Evolutionary conservation across 2,888 invertebrate species (phyloP).

Genomic region (Plutella xylostella): DNA sequence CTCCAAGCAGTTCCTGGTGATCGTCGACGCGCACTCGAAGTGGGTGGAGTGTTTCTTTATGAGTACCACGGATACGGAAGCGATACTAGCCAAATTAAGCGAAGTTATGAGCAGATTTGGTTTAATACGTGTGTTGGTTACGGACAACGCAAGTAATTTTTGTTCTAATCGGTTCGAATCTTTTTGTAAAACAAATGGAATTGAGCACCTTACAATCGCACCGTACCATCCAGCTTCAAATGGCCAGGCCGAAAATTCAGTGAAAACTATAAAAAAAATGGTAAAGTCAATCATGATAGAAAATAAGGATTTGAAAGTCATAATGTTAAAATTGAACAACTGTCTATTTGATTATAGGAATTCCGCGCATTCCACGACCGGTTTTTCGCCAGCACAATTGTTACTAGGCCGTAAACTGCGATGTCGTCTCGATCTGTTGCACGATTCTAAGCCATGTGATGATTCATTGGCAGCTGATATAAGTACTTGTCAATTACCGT

Average conservation of each 20-base stretch:
- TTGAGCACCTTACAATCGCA: slow-evolving; percentile 13
- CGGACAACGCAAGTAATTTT: slow-evolving; percentile 17
- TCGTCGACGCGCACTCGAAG: slow-evolving; percentile 12
- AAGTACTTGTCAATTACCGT: no score
- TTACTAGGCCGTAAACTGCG: no score
- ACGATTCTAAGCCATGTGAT: no score
- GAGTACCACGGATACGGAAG: slow-evolving; percentile 4
- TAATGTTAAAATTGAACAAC: slow-evolving; percentile 11
- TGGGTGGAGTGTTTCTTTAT: slow-evolving; percentile 15
- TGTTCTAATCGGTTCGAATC: slow-evolving; percentile 7
- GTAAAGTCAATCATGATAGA: slow-evolving; percentile 12
- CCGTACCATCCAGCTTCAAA: slow-evolving; percentile 16
- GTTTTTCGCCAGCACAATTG: no score
- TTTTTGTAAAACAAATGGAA: slow-evolving; percentile 12
- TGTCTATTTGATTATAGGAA: slow-evolving; percentile 16
- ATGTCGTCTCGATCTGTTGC: no score
- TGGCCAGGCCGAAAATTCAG: slow-evolving; percentile 16
- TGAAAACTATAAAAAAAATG: slow-evolving; percentile 16
- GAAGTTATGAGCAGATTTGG: slow-evolving; percentile 14
- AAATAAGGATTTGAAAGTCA: background rate
- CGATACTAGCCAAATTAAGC: slow-evolving; percentile 8
- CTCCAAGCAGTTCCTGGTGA: slow-evolving; percentile 9
- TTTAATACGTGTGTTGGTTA: slow-evolving; percentile 11
- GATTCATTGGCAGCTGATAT: no score
- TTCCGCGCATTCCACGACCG: no score